Conservation (phyloP, 2,113 vertebrate species). For the Notiomystis cincta region DNA sequence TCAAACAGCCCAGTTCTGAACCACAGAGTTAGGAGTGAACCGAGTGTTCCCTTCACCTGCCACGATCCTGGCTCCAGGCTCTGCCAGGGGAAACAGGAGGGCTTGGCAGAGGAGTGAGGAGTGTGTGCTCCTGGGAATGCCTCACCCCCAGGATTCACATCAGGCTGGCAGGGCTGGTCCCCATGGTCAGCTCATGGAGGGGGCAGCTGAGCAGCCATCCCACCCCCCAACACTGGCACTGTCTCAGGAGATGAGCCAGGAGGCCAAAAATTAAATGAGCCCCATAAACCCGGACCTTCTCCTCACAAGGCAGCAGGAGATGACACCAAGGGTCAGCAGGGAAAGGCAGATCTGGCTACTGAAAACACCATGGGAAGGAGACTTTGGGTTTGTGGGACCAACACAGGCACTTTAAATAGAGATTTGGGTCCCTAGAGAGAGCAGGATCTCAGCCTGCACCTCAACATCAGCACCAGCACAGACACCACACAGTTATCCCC, state of each 20-base stretch:
- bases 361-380: neutral
- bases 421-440: neutral
- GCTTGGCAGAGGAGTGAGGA: neutral
- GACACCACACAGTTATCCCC: neutral
- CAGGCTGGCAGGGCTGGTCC: neutral
- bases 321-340: neutral
- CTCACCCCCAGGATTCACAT: neutral
- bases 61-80: neutral
- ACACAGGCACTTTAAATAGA: neutral
- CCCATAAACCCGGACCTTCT: neutral
- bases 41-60: fast-evolving
- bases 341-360: neutral
- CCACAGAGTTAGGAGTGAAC: neutral
- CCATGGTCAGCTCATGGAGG: fast-evolving
- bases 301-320: neutral
- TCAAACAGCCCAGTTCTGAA: neutral
- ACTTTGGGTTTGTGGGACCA: neutral
- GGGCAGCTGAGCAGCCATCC: neutral
- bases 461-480: neutral
- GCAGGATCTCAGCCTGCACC: neutral
- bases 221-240: neutral
- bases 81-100: neutral
- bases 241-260: fast-evolving
- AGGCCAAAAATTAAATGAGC: neutral
- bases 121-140: fast-evolving